Base-by-base conservation (phyloP, 23 tunicate species). In the Phallusia fumigata region DNA sequence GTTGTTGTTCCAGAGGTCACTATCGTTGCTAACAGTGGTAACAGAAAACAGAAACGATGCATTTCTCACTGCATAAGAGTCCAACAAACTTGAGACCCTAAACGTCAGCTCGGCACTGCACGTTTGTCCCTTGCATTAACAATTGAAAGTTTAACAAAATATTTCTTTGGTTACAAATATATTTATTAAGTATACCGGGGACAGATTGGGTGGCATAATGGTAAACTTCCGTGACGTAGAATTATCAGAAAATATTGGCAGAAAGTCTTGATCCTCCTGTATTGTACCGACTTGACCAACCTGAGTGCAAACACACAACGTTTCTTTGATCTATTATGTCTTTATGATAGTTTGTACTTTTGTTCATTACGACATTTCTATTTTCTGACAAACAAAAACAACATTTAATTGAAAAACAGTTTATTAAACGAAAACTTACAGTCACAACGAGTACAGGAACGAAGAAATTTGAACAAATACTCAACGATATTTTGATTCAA, bases 401-500 rank as follows among this genome's bases (percentile, higher is more conserved):
- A 30, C 32, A 5, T 65, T 26, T 2, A 65, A 65, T 3, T 6
- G 6, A 65, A 5, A 65, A 65, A 5, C 31, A 11, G 32, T 65
- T 65, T 65, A 30, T 30, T 26, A 5, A 65, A 65, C 11, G 11
- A 65, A 65, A 5, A 3, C 47, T 3, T 40, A 40, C 10, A 40
- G 47, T 40, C 47, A 65, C 31, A 65, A 28, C 74, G 5, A 11
- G 32, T 5, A 65, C 74, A 28, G 11, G 3, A 28, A 30, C 74
- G 6, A 65, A 26, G 10, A 40, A 5, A 10, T 40, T 5, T 5
- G 10, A 40, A 40, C 10, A 40, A 24, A 74, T 19, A 18, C 13
- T 74, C 40, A 32, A 52, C 33, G 32, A 73, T 87, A 87, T 51
- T 75, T 75, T 36, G 79, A 31, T 26, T 88, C 92, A 18, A 51